phyloP scores from a whole-genome alignment of 2,113 vertebrate genomes.

The Tragulus kanchil region DNA sequence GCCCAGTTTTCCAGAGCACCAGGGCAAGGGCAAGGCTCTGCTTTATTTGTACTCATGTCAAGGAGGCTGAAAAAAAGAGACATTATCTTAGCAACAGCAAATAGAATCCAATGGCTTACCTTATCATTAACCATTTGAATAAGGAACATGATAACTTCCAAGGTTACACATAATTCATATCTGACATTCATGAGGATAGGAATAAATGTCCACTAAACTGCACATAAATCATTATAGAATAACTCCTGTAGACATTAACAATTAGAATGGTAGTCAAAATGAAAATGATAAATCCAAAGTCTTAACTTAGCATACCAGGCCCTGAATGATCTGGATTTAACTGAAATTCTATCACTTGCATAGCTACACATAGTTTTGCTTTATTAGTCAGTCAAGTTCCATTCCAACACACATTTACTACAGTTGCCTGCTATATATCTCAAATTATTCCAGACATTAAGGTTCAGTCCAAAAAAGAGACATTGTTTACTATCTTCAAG shows the following conservation, averaged over 20 bases:
- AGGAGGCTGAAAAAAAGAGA: neutral
- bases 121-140: conserved; percentile 55
- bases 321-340: neutral
- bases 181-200: conserved; percentile 57
- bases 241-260: conserved; percentile 52
- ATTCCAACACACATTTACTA: neutral
- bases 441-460: neutral
- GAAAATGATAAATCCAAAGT: conserved; percentile 40
- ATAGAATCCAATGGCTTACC: conserved; percentile 4
- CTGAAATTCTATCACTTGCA: neutral
- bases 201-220: conserved; percentile 71
- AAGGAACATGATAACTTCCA: conserved; percentile 69
- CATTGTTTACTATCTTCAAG: neutral
- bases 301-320: conserved; percentile 9
- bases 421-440: neutral
- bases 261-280: conserved; percentile 61
- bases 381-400: neutral
- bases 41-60: neutral
- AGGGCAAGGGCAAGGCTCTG: neutral
- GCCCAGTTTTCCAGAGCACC: neutral
- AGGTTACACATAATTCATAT: conserved; percentile 67
- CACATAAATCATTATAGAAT: conserved; percentile 67
- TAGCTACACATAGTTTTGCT: neutral
- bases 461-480: neutral
- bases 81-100: conserved; percentile 35